These are phyloP conservation scores for Macrosoma leucophasiata DNA, from an alignment of 2,888 invertebrate species.

Conservation along the genomic window DNA sequence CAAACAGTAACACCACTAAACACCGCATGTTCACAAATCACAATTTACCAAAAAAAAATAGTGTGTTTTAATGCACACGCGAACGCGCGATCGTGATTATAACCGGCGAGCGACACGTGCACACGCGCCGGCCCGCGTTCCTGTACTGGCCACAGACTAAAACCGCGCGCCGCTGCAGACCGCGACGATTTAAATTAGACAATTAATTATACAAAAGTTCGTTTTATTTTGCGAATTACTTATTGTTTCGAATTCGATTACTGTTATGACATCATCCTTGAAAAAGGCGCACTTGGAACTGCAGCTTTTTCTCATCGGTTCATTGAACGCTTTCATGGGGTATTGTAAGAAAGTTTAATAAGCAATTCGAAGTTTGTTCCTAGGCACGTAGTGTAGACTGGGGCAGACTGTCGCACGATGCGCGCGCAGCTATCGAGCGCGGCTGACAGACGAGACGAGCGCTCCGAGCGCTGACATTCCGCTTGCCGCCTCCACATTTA, in stretches of 20 bases:
- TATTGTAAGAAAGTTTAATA: too few relatives aligned
- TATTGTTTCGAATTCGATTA: too few relatives aligned
- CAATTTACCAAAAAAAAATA: conserved; percentile 35
- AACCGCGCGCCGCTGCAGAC: conserved; percentile 33
- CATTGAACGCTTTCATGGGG: too few relatives aligned
- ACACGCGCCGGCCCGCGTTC: conserved; percentile 64
- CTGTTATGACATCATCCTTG: too few relatives aligned
- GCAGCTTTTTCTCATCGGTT: too few relatives aligned
- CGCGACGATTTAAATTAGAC: conserved; percentile 51
- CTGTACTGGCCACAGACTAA: conserved; percentile 22
- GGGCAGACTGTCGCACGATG: conserved; percentile 41
- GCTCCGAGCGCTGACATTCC: neutral
- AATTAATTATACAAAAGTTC: too few relatives aligned
- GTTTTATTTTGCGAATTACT: too few relatives aligned
- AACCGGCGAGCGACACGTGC: conserved; percentile 46
- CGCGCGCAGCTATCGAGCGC: conserved; percentile 65
- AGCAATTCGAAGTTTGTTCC: too few relatives aligned
- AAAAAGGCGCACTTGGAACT: too few relatives aligned
- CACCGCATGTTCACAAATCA: conserved; percentile 63
- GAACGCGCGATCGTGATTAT: conserved; percentile 45
- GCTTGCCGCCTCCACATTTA: neutral
- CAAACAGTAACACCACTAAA: conserved; percentile 50
- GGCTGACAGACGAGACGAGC: conserved; percentile 26
- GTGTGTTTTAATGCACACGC: conserved; percentile 52
- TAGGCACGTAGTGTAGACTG: too few relatives aligned